These are phyloP conservation scores for Oedothorax gibbosus DNA, from an alignment of 1,140 invertebrate genomes.

Conservation along the genomic window DNA sequence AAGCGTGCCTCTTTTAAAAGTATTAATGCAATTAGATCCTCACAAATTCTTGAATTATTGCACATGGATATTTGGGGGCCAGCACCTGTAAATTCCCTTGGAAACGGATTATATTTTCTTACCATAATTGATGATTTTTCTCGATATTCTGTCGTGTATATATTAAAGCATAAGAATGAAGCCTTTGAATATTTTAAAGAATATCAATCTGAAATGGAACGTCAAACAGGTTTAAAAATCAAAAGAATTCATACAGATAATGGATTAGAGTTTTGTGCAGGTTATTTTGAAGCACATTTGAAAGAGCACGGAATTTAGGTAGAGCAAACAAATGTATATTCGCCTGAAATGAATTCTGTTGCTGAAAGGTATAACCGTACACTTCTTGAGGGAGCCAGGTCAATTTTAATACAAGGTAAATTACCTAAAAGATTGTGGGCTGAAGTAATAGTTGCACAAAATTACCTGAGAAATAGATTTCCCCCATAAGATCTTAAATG, in stretches of 20 bases:
- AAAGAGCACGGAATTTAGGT: background rate
- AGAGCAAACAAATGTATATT: background rate
- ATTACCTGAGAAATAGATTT: background rate
- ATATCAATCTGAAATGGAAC: background rate
- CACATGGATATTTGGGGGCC: background rate
- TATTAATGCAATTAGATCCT: background rate
- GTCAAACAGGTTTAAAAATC: background rate
- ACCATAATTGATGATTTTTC: background rate
- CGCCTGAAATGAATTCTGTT: background rate
- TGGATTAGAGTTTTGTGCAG: background rate
- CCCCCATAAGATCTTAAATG: background rate
- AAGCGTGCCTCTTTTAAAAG: background rate
- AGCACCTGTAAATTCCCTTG: background rate
- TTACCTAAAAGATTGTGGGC: background rate
- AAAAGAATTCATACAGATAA: background rate
- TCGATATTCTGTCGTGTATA: background rate
- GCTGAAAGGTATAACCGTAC: background rate
- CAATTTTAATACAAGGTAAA: background rate
- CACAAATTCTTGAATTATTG: background rate
- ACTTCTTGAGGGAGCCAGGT: background rate
- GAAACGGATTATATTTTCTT: background rate
- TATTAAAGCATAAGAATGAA: background rate
- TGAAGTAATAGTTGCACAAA: background rate
- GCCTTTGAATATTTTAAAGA: background rate
- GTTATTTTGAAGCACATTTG: constrained; percentile 4